Conservation (phyloP, 1,140 invertebrate genomes). For the Thaumatotibia leucotreta region DNA sequence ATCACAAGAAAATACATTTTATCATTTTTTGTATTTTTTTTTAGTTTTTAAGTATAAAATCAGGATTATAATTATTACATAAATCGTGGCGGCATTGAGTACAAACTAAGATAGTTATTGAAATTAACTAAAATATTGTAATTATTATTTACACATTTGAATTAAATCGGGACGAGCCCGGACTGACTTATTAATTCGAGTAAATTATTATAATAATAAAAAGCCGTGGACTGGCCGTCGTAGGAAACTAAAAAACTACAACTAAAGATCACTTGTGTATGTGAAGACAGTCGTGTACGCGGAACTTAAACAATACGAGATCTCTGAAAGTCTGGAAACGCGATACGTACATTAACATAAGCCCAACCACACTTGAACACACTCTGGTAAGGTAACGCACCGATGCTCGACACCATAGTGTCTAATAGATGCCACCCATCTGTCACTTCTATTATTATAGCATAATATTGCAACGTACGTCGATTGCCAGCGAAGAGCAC, state of each 20-base stretch:
- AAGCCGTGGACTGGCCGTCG: constrained; percentile 37
- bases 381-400: neutral
- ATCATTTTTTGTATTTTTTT: constrained; percentile 54
- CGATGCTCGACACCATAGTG: no score
- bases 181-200: constrained; percentile 26
- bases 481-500: no score
- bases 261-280: constrained; percentile 58
- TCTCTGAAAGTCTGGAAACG: constrained; percentile 74
- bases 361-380: neutral
- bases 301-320: constrained; percentile 71
- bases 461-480: no score
- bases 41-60: constrained; percentile 47
- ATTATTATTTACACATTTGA: constrained; percentile 6
- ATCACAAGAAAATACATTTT: constrained; percentile 23
- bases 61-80: constrained; percentile 45
- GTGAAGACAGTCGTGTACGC: constrained; percentile 59
- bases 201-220: constrained; percentile 26
- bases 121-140: neutral
- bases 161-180: neutral
- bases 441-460: no score
- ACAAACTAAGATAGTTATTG: constrained; percentile 40
- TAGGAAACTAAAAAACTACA: constrained; percentile 30
- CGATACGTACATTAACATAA: constrained; percentile 56
- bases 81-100: constrained; percentile 43
- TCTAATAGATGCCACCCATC: no score